These are phyloP conservation scores for human DNA, from an alignment of 2,113 vertebrate species.

Conservation along the genomic window DNA sequence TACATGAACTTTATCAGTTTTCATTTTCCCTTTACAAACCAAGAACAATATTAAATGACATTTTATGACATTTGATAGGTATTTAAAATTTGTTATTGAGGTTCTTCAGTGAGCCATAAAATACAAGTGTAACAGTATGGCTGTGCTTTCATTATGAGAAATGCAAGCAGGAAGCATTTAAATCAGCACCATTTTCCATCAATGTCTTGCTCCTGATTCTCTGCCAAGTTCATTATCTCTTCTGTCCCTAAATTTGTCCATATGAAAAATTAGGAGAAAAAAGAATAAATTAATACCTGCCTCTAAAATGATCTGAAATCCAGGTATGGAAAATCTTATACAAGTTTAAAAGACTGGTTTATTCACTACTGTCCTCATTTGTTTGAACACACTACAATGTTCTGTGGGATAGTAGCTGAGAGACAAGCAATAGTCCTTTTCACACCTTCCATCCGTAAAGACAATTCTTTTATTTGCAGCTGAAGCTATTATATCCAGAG, in stretches of 20 bases:
- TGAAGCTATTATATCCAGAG: conserved; percentile 62
- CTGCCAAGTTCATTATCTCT: conserved; percentile 40
- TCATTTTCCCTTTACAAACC: conserved; percentile 56
- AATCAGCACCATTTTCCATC: conserved; percentile 39
- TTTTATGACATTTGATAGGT: conserved; percentile 68
- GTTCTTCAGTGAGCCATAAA: conserved; percentile 64
- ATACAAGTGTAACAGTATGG: conserved; percentile 35
- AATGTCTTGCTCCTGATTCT: neutral
- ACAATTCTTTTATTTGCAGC: conserved; percentile 65
- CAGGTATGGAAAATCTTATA: neutral
- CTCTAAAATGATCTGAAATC: conserved; percentile 24
- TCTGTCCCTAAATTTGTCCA: neutral
- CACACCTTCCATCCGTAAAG: conserved; percentile 61
- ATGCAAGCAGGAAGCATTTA: conserved; percentile 27
- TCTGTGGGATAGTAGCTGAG: neutral
- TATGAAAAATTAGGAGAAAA: conserved; percentile 47
- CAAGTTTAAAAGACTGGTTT: neutral
- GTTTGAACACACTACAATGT: neutral
- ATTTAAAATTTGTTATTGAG: conserved; percentile 25
- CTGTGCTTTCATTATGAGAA: conserved; percentile 52
- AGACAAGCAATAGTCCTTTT: conserved; percentile 46
- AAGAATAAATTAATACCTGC: conserved; percentile 11
- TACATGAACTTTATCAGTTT: conserved; percentile 57
- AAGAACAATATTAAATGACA: conserved; percentile 65
- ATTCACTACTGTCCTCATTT: neutral